Percentiles rank a stretch among this genome's conserved stretches.
Evolutionary conservation across 2,888 invertebrate genomes (phyloP).

Genomic region (Lasioglossum oenotherae): DNA sequence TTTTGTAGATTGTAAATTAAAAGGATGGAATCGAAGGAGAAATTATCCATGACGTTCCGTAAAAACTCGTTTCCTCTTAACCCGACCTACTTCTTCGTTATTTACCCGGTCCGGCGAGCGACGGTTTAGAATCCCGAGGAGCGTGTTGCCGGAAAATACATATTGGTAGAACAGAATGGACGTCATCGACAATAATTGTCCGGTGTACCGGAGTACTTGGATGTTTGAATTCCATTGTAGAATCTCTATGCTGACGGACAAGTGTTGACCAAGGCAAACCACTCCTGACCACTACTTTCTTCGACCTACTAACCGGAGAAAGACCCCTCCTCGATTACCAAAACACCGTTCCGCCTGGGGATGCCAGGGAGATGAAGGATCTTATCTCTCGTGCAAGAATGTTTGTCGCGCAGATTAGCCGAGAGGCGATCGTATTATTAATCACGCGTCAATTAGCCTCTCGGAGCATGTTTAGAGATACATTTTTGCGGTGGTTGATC

Average conservation of each 20-base stretch:
- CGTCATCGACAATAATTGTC: slow-evolving; percentile 47
- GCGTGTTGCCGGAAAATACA: slow-evolving; percentile 53
- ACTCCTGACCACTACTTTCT: slow-evolving; percentile 82
- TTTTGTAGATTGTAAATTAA: not conserved
- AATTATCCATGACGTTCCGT: slow-evolving; percentile 71
- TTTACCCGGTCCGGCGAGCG: slow-evolving; percentile 24
- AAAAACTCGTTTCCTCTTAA: slow-evolving; percentile 75
- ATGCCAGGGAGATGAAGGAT: slow-evolving; percentile 12
- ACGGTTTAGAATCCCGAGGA: slow-evolving; percentile 40
- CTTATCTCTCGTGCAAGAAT: slow-evolving; percentile 13
- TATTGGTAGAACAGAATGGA: slow-evolving; percentile 5
- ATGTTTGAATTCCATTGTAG: slow-evolving; percentile 34
- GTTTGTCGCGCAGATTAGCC: not conserved
- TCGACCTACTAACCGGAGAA: slow-evolving; percentile 83
- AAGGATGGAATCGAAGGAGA: not conserved
- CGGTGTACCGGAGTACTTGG: not conserved
- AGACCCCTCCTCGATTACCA: slow-evolving; percentile 77
- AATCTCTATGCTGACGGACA: slow-evolving; percentile 61
- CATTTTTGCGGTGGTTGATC: not conserved
- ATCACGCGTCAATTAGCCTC: slow-evolving; percentile 5
- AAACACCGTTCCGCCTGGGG: slow-evolving; percentile 70
- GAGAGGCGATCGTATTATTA: not conserved
- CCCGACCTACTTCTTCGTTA: slow-evolving; percentile 70
- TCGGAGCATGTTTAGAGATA: not conserved
- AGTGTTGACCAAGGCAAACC: slow-evolving; percentile 82